phyloP scores from a whole-genome alignment of 2,113 vertebrate species.

The Eptatretus burgeri region DNA sequence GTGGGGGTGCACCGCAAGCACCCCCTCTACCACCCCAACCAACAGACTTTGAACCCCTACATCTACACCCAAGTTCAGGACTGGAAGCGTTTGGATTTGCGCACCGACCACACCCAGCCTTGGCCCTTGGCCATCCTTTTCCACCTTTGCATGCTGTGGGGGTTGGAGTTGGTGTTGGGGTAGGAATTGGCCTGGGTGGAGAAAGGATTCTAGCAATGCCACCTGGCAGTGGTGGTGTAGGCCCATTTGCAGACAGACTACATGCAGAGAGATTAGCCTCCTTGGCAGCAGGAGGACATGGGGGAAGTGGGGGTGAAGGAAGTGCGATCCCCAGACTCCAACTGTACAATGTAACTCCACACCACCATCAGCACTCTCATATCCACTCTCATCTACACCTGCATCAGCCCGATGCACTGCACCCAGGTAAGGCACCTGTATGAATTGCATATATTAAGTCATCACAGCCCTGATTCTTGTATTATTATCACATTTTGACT shows the following conservation, averaged over 20 bases:
- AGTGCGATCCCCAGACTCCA: constrained; percentile 53
- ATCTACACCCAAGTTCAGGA: constrained; percentile 18
- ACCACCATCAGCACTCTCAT: constrained; percentile 97
- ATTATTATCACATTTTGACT: no score
- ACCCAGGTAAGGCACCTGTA: constrained; percentile 48
- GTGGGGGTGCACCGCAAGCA: constrained; percentile 10
- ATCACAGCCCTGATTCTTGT: no score
- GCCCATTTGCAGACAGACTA: constrained; percentile 23
- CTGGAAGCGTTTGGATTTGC: background rate
- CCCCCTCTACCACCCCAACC: constrained; percentile 19
- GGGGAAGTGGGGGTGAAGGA: background rate
- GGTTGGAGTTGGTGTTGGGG: background rate
- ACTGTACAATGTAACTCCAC: constrained; percentile 92
- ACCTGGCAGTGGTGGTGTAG: no score
- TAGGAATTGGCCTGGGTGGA: constrained; percentile 15
- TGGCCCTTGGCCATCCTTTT: background rate
- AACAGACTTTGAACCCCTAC: constrained; percentile 19
- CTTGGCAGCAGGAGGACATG: constrained; percentile 34
- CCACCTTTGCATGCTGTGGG: background rate
- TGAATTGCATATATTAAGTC: background rate
- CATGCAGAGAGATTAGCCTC: constrained; percentile 41
- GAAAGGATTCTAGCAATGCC: no score
- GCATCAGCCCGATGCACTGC: constrained; percentile 87
- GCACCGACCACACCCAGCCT: background rate
- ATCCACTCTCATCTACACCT: constrained; percentile 96